Conservation (phyloP, 2,888 invertebrate species). For the Mythimna lalbum region DNA sequence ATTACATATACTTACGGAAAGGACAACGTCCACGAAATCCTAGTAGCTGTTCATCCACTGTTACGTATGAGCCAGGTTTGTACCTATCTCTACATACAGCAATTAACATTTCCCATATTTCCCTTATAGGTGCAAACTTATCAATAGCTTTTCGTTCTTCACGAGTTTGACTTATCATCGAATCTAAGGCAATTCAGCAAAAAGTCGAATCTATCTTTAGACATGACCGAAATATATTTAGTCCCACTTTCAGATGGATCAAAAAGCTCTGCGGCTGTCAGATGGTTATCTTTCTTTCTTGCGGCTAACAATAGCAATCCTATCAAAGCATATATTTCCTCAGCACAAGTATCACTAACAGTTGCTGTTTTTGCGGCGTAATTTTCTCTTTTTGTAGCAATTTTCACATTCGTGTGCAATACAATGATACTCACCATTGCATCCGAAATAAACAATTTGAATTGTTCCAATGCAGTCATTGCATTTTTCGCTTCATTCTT, state of each 20-base stretch:
- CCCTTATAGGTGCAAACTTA: constrained; percentile 12
- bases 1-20: too few species aligned
- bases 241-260: constrained; percentile 16
- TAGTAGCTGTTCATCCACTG: constrained; percentile 26
- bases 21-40: constrained; percentile 19
- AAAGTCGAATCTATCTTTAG: constrained; percentile 29
- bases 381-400: constrained; percentile 12
- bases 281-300: constrained; percentile 24
- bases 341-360: constrained; percentile 7
- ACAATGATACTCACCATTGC: constrained; percentile 16
- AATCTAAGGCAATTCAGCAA: constrained; percentile 24
- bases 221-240: constrained; percentile 16
- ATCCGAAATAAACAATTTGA: constrained; percentile 21
- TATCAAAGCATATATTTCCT: constrained; percentile 23
- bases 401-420: constrained; percentile 17
- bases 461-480: constrained; percentile 10
- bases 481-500: constrained; percentile 13
- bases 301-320: constrained; percentile 19
- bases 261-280: constrained; percentile 21
- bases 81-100: constrained; percentile 23
- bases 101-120: constrained; percentile 26
- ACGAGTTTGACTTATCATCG: constrained; percentile 27
- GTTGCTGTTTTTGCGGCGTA: constrained; percentile 2
- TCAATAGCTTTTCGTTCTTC: constrained; percentile 15
- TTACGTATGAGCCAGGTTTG: constrained; percentile 22